Conservation (phyloP, 2,888 invertebrate species). For the Neocrepidodera transversa region DNA sequence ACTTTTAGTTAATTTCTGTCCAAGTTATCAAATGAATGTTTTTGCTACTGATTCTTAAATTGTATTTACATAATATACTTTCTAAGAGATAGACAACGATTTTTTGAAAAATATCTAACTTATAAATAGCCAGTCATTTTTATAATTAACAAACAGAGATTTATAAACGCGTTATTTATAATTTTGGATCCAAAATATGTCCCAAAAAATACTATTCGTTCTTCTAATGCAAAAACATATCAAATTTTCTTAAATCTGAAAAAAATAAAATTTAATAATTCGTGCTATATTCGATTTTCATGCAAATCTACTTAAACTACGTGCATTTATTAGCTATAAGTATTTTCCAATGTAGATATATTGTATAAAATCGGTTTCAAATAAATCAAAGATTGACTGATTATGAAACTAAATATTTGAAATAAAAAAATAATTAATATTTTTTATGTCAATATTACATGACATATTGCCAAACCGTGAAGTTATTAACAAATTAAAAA, state of each 20-base stretch:
- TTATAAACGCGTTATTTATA: neutral
- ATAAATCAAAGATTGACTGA: too few species aligned
- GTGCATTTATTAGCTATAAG: neutral
- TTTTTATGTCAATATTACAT: too few species aligned
- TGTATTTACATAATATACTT: slow-evolving; percentile 46
- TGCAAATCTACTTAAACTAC: slow-evolving; percentile 4
- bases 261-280: slow-evolving; percentile 3
- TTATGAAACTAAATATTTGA: too few species aligned
- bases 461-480: too few species aligned
- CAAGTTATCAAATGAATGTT: too few species aligned
- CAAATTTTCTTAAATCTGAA: slow-evolving; percentile 14
- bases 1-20: too few species aligned
- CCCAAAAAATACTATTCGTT: slow-evolving; percentile 21
- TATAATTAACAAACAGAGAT: slow-evolving; percentile 32
- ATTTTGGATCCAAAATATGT: slow-evolving; percentile 14
- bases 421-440: too few species aligned
- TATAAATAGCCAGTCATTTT: slow-evolving; percentile 46
- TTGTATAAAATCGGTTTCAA: neutral
- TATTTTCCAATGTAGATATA: slow-evolving; percentile 6
- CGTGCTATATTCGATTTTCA: neutral
- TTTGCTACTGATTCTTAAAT: too few species aligned
- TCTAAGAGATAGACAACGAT: slow-evolving; percentile 48
- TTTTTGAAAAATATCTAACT: slow-evolving; percentile 43
- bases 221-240: slow-evolving; percentile 10
- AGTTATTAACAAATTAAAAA: too few species aligned